phyloP scores from a whole-genome alignment of 2,113 vertebrate genomes.

The Jaculus jaculus region DNA sequence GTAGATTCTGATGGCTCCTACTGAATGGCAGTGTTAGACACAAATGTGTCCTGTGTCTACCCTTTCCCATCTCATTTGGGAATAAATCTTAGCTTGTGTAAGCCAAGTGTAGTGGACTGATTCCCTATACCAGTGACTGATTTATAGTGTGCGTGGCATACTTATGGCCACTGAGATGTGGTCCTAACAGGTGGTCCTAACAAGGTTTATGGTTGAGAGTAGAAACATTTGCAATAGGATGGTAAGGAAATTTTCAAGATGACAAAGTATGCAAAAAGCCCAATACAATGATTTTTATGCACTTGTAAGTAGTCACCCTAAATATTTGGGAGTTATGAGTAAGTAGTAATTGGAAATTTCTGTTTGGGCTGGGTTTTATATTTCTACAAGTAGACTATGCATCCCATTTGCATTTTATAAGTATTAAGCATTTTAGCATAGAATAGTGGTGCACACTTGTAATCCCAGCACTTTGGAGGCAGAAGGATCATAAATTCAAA shows the following conservation, averaged over 20 bases:
- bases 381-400: not conserved
- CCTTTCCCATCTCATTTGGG: not conserved
- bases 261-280: not conserved
- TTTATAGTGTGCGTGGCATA: not conserved
- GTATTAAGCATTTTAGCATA: not conserved
- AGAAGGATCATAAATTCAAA: not conserved
- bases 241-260: not conserved
- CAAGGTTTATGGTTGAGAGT: not conserved
- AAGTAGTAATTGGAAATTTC: not conserved
- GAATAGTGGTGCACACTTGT: not conserved
- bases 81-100: not conserved
- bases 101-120: not conserved
- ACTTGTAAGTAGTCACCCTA: not conserved
- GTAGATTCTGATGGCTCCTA: not conserved
- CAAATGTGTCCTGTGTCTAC: not conserved
- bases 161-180: not conserved
- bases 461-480: not conserved
- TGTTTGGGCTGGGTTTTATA: slow-evolving; percentile 9
- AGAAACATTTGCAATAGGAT: not conserved
- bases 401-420: not conserved
- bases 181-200: not conserved
- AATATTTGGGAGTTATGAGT: not conserved
- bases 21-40: not conserved
- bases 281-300: not conserved
- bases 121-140: not conserved